These are phyloP conservation scores for Sparus aurata DNA, from an alignment of 2,797 vertebrate species.

Conservation along the genomic window DNA sequence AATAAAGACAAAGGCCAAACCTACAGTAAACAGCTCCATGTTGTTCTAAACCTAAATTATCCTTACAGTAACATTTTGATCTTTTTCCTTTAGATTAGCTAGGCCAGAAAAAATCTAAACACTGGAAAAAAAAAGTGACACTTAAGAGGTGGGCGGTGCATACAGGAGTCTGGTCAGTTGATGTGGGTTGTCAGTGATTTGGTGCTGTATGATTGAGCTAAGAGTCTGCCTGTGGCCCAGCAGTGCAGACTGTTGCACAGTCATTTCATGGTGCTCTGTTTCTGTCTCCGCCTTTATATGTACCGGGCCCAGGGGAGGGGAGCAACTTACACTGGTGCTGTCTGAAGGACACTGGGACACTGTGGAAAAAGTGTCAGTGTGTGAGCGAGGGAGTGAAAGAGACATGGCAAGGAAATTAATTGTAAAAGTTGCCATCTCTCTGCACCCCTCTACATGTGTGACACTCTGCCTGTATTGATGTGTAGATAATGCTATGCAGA, in stretches of 20 bases:
- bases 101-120: too few relatives aligned
- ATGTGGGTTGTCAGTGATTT: constrained; percentile 3
- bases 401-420: neutral
- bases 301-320: constrained; percentile 61
- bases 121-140: neutral
- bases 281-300: constrained; percentile 43
- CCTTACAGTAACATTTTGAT: too few relatives aligned
- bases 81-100: too few relatives aligned
- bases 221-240: constrained; percentile 32
- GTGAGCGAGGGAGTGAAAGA: neutral
- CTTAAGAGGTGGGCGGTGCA: neutral
- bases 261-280: constrained; percentile 62
- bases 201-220: constrained; percentile 27
- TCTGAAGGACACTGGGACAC: constrained; percentile 76
- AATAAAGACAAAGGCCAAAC: too few relatives aligned
- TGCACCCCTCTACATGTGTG: neutral
- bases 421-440: neutral
- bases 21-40: too few relatives aligned
- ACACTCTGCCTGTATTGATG: neutral
- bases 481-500: neutral
- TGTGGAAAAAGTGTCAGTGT: constrained; percentile 20
- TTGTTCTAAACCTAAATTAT: too few relatives aligned
- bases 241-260: constrained; percentile 39
- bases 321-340: constrained; percentile 65
- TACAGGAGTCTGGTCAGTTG: constrained; percentile 1